A percentile compares a stretch with the other conserved stretches of the same genome.
These are phyloP conservation scores for Scleropages formosus DNA, from an alignment of 2,797 vertebrate species.

Conservation along the genomic window DNA sequence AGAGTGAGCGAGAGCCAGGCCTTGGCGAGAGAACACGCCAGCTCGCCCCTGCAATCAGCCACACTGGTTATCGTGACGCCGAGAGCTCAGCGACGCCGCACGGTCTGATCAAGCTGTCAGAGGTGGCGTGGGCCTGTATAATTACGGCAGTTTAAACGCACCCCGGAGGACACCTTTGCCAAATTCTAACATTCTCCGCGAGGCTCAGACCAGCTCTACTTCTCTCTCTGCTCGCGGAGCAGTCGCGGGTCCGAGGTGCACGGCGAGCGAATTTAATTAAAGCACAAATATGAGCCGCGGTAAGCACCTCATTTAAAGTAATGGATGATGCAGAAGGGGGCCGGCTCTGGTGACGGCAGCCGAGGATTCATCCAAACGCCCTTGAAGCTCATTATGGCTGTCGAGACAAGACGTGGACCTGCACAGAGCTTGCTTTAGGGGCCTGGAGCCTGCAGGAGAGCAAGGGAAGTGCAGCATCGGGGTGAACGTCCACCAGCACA, in stretches of 20 bases:
- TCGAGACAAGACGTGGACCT: conserved; percentile 66
- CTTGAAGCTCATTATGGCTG: conserved; percentile 81
- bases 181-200: too few relatives aligned
- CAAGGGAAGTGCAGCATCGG: neutral
- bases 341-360: conserved; percentile 72
- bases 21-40: neutral
- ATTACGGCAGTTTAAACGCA: conserved; percentile 72
- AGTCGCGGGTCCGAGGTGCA: conserved; percentile 56
- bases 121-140: conserved; percentile 67
- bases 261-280: conserved; percentile 79
- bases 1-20: neutral
- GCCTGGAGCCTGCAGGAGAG: conserved; percentile 53
- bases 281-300: conserved; percentile 80
- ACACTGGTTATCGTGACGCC: neutral
- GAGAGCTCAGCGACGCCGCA: conserved; percentile 61
- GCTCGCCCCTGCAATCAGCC: neutral
- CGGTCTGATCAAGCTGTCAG: conserved; percentile 68
- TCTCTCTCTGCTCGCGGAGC: too few relatives aligned
- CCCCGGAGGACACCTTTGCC: conserved; percentile 65
- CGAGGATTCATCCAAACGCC: conserved; percentile 74
- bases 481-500: neutral
- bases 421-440: conserved; percentile 63
- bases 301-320: conserved; percentile 79
- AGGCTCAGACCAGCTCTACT: too few relatives aligned
- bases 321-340: conserved; percentile 77